Base-by-base conservation (phyloP, 2,113 vertebrate species). In the Gymnocephalus cernua region DNA sequence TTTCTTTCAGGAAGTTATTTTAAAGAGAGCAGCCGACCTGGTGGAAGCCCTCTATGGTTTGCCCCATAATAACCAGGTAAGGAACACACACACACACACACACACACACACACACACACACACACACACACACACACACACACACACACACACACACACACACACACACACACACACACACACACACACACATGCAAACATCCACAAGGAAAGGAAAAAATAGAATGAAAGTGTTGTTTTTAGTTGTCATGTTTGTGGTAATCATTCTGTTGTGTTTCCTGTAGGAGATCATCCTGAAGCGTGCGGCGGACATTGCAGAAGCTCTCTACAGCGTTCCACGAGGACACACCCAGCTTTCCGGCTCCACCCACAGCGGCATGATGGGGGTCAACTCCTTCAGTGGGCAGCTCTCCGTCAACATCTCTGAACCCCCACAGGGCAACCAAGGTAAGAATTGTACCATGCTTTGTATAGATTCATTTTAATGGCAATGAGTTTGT, bases 371-470 rank as follows among this genome's bases (percentile, higher is more conserved):
- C 18, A 93, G 95, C 0, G 96, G 97, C 61, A 99, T 99, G 97
- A 99, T 99, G 97, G 97, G 97, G 2, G 98, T 99, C 79, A 99
- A 99, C 79, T 99, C 98, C 81, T 99, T 99, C 91, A 96, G 97
- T 0, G 97, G 98, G 83, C 98, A 99, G 86, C 96, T 99, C 86
- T 97, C 98, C 0, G 98, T 99, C 91, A 99, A 99, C 4, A 97
- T 99, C 69, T 97, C 98, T 0, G 98, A 99, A 86, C 93, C 97
- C 15, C 92, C 97, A 19, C 98, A 98, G 92, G 96, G 94, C 91
- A 98, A 97, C 90, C 98, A 99, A 95, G 98, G 98, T 99, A 91
- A 96, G 95, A 41, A 11, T 41, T 41, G 38, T 41, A 41, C 38
- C 10, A 41, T 41, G 44, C 4, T 21, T 54, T 67, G 1, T 27